Evolutionary conservation across 2,797 vertebrate species (phyloP), one percentile per base, ranked within the genome.

Genomic region (Amblyopsis hoosieri): DNA sequence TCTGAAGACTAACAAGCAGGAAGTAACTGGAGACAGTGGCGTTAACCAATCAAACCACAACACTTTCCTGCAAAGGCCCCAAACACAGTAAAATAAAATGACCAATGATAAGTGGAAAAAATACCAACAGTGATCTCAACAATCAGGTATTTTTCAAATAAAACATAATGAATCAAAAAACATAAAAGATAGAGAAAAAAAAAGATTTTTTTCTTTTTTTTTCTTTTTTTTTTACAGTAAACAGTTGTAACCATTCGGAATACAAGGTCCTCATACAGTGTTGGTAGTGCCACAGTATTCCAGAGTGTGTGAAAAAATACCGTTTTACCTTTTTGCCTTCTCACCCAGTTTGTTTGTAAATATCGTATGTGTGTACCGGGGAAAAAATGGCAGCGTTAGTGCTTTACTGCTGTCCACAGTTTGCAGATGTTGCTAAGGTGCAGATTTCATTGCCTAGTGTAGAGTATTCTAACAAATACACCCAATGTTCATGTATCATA

Each of bases 291-390:
- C 81, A 66, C 80, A 61, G 61, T 78, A 60, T 69, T 77, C 56
- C 45, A 42, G 78, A 46, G 60, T 63, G 65, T 81, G 62, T 75
- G 72, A 79, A 71, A 71, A 76, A 66, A 63, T n/a, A 58, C 48
- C 14, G 48, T 65, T 65, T 82, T 79, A 68, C 48, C 75, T 80
- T 80, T 87, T 74, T 75, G 69, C 74, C 79, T 81, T 78, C 74
- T 80, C 74, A 62, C 66, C 74, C 71, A 64, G 83, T 81, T 74
- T 84, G 81, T 88, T 76, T 90, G 86, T 91, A 87, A 54, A 9
- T 84, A 86, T 85, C 37, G 85, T 60, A 76, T 64, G 79, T 81
- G 78, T 79, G 84, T 79, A 83, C 78, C 82, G 72, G 82, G 47
- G 47, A n/a, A 79, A 65, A 76, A 68, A 60, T 45, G 5, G 79